These are phyloP conservation scores for Stenichneumon culpator DNA, from an alignment of 2,888 invertebrate genomes.

Conservation along the genomic window DNA sequence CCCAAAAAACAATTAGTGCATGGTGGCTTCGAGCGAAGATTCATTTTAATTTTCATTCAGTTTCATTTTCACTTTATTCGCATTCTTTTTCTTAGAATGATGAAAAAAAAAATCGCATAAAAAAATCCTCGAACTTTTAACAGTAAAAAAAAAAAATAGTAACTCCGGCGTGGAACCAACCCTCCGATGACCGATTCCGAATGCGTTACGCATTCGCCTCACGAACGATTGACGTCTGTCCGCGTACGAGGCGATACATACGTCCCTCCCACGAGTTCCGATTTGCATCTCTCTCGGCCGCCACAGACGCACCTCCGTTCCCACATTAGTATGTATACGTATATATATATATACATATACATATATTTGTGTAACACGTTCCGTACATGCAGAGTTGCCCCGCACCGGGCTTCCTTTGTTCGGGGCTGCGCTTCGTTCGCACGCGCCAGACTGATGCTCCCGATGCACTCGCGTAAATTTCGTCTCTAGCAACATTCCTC, in stretches of 20 bases:
- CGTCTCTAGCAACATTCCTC: slow-evolving; percentile 1
- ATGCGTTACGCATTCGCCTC: slow-evolving; percentile 32
- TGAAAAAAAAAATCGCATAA: background rate
- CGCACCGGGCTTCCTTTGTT: slow-evolving; percentile 49
- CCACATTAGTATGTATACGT: slow-evolving; percentile 9
- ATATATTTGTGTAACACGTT: slow-evolving; percentile 10
- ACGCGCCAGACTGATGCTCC: slow-evolving; percentile 34
- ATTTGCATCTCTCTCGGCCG: slow-evolving; percentile 33
- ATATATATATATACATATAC: background rate
- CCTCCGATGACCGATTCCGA: background rate
- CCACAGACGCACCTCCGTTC: slow-evolving; percentile 17
- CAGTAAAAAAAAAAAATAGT: too few relatives aligned
- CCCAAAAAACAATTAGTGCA: too few relatives aligned
- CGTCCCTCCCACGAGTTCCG: slow-evolving; percentile 4
- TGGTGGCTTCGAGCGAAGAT: too few relatives aligned
- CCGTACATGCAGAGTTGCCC: slow-evolving; percentile 11
- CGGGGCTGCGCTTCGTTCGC: slow-evolving; percentile 40
- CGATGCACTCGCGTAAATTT: slow-evolving; percentile 25
- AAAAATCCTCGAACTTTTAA: background rate
- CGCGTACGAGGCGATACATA: slow-evolving; percentile 17
- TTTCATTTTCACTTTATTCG: too few relatives aligned
- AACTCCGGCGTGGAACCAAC: too few relatives aligned
- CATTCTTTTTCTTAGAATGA: too few relatives aligned
- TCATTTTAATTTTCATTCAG: too few relatives aligned
- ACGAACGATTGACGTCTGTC: slow-evolving; percentile 46